A percentile compares a stretch with the other conserved stretches of the same genome.
Conservation (phyloP, 2,113 vertebrate species). For the Mandrillus leucophaeus region DNA sequence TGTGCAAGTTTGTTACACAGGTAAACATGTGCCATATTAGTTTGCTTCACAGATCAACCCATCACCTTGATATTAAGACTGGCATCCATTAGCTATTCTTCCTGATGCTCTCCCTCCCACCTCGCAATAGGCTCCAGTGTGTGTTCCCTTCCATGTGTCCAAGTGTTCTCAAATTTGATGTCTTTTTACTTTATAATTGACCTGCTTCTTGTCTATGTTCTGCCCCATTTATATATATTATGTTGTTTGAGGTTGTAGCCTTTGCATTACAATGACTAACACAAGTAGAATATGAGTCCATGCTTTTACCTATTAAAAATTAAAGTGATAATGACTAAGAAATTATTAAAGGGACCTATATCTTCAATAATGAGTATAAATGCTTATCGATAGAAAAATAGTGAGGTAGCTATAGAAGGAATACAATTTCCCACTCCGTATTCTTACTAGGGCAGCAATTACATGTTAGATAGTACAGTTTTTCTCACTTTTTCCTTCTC, state of each 20-base stretch:
- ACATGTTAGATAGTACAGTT: not conserved
- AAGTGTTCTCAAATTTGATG: not conserved
- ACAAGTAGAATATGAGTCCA: not conserved
- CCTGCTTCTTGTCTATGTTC: not conserved
- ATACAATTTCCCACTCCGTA: not conserved
- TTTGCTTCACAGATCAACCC: too few species aligned
- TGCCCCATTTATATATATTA: not conserved
- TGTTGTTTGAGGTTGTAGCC: not conserved
- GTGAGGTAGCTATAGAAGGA: not conserved
- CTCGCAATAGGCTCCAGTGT: too few species aligned
- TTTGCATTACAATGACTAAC: not conserved
- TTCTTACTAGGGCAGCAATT: not conserved
- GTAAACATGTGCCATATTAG: too few species aligned
- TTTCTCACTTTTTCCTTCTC: not conserved
- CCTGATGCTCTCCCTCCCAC: too few species aligned
- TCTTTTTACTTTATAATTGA: not conserved
- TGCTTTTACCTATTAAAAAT: conserved; percentile 14
- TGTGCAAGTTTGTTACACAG: too few species aligned
- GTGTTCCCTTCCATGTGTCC: too few species aligned
- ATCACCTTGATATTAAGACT: too few species aligned
- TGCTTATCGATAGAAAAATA: not conserved
- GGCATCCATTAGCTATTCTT: too few species aligned
- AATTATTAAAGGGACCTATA: not conserved
- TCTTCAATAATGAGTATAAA: not conserved
- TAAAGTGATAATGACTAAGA: not conserved